Evolutionary conservation across 2,113 vertebrate species (phyloP).

Genomic region (Gymnobelideus leadbeateri): DNA sequence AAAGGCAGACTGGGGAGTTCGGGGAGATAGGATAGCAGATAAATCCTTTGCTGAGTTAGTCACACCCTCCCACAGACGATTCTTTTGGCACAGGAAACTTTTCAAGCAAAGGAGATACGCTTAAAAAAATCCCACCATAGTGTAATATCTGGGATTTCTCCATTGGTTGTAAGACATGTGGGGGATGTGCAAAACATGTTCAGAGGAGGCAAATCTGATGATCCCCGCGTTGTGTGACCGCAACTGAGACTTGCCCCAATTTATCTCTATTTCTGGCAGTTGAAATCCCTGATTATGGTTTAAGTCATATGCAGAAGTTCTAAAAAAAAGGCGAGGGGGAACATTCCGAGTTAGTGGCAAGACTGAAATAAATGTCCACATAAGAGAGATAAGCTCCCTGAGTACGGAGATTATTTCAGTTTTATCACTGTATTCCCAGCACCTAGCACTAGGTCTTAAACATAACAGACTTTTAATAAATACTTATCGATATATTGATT

Average conservation of each 20-base stretch:
- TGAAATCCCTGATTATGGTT: background rate
- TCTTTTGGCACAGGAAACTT: conserved; percentile 61
- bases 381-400: background rate
- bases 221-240: background rate
- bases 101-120: conserved; percentile 51
- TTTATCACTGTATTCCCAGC: background rate
- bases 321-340: background rate
- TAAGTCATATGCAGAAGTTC: background rate
- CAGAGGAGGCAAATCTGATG: background rate
- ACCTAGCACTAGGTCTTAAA: background rate
- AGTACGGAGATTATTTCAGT: background rate
- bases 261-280: background rate
- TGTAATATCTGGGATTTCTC: conserved; percentile 6
- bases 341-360: background rate
- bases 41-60: conserved; percentile 53
- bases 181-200: background rate
- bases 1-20: conserved; percentile 54
- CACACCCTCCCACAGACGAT: conserved; percentile 70
- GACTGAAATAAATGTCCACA: background rate
- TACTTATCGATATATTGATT: background rate
- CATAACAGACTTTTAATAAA: background rate
- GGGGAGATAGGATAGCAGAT: conserved; percentile 61
- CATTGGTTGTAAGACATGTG: background rate
- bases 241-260: background rate
- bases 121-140: conserved; percentile 17